Conservation (phyloP, 2,888 invertebrate genomes). For the Anticlea derivata region DNA sequence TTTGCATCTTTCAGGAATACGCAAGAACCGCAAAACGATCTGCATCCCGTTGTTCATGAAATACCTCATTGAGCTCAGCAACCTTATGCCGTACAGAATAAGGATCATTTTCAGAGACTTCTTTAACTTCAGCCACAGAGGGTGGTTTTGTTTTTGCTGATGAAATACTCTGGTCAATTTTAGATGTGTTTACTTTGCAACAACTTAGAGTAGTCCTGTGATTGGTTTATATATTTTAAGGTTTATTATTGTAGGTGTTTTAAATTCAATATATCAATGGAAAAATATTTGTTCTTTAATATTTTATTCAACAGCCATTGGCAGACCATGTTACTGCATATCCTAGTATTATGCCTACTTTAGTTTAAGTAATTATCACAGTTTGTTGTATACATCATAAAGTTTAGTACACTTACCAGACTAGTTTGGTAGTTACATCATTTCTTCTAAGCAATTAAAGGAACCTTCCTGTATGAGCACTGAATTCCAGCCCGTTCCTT, state of each 20-base stretch:
- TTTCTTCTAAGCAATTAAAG: not conserved
- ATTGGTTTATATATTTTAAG: slow-evolving; percentile 35
- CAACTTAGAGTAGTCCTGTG: slow-evolving; percentile 18
- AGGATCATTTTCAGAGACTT: slow-evolving; percentile 73
- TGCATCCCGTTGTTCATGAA: slow-evolving; percentile 73
- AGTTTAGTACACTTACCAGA: slow-evolving; percentile 4
- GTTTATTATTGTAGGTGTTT: slow-evolving; percentile 31
- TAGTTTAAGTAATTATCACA: no score
- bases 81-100: slow-evolving; percentile 73
- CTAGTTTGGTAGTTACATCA: not conserved
- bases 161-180: slow-evolving; percentile 16
- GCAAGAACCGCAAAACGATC: slow-evolving; percentile 66
- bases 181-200: slow-evolving; percentile 28
- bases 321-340: no score
- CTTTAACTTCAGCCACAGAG: slow-evolving; percentile 71
- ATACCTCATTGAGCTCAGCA: slow-evolving; percentile 60
- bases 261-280: slow-evolving; percentile 30
- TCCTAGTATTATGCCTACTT: no score
- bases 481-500: no score
- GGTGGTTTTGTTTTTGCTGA: slow-evolving; percentile 79
- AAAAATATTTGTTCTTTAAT: slow-evolving; percentile 1
- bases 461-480: no score
- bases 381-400: not conserved
- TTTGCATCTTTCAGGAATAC: slow-evolving; percentile 60
- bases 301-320: no score